Conservation (phyloP, 2,113 vertebrate species). For the Rhineura floridana region DNA sequence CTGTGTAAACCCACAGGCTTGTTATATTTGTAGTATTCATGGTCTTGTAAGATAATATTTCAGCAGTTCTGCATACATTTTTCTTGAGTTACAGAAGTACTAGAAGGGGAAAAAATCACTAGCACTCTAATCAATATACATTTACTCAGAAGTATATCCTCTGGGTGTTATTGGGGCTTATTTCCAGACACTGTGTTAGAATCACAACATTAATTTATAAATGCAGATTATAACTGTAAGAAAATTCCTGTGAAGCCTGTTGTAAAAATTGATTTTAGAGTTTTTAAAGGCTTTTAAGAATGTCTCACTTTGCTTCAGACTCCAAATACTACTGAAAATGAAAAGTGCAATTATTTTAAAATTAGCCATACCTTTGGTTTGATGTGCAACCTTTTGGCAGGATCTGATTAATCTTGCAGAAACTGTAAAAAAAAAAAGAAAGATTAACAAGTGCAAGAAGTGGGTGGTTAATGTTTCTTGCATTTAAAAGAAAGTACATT, state of each 20-base stretch:
- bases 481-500: slow-evolving; percentile 57
- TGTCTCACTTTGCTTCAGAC: slow-evolving; percentile 30
- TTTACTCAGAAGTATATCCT: not conserved
- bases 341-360: slow-evolving; percentile 52
- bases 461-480: slow-evolving; percentile 65
- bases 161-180: not conserved
- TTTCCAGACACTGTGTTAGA: not conserved
- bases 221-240: slow-evolving; percentile 40
- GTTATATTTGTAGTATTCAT: slow-evolving; percentile 13
- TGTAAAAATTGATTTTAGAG: slow-evolving; percentile 42
- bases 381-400: slow-evolving; percentile 50
- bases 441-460: slow-evolving; percentile 66
- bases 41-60: slow-evolving; percentile 12
- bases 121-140: not conserved
- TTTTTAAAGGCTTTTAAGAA: slow-evolving; percentile 50
- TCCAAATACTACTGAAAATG: slow-evolving; percentile 52
- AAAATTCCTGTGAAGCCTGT: slow-evolving; percentile 51
- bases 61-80: slow-evolving; percentile 37
- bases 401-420: slow-evolving; percentile 45
- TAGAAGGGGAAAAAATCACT: not conserved
- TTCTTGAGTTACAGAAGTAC: slow-evolving; percentile 7
- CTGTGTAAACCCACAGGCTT: not conserved
- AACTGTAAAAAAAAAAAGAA: slow-evolving; percentile 67
- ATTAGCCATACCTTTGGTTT: slow-evolving; percentile 54
- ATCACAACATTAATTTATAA: not conserved